phyloP scores from a whole-genome alignment of 2,888 invertebrate species.

The Chloroclystis v-ata region DNA sequence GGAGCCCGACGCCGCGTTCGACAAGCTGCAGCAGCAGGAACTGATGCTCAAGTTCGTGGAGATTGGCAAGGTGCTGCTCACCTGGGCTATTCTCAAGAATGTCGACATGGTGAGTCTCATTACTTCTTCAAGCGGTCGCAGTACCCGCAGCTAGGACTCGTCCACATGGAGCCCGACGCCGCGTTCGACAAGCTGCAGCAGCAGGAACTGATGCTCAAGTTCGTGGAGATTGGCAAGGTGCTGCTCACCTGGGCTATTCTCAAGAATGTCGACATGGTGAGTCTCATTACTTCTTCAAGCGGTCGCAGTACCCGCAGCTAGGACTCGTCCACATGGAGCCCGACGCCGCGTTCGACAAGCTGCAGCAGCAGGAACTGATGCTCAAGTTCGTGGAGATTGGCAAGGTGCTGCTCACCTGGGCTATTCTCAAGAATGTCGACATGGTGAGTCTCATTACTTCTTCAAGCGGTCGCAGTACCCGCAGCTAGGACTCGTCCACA shows the following conservation, averaged over 20 bases:
- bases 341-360: constrained; percentile 91
- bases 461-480: too few relatives aligned
- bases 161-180: constrained; percentile 94
- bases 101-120: constrained; percentile 22
- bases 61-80: too few relatives aligned
- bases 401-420: too few relatives aligned
- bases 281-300: constrained; percentile 89
- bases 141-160: constrained; percentile 96
- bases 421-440: too few relatives aligned
- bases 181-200: constrained; percentile 93
- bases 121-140: constrained; percentile 98
- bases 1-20: constrained; percentile 93
- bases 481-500: too few relatives aligned
- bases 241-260: too few relatives aligned
- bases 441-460: constrained; percentile 73
- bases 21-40: constrained; percentile 93
- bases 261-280: constrained; percentile 3
- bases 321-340: constrained; percentile 95
- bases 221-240: constrained; percentile 71
- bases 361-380: constrained; percentile 93
- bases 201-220: constrained; percentile 94
- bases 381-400: constrained; percentile 87
- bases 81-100: too few relatives aligned
- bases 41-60: constrained; percentile 92
- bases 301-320: constrained; percentile 98